Conservation (phyloP, 1,140 invertebrate species). For the Hydropsyche tenuis region DNA sequence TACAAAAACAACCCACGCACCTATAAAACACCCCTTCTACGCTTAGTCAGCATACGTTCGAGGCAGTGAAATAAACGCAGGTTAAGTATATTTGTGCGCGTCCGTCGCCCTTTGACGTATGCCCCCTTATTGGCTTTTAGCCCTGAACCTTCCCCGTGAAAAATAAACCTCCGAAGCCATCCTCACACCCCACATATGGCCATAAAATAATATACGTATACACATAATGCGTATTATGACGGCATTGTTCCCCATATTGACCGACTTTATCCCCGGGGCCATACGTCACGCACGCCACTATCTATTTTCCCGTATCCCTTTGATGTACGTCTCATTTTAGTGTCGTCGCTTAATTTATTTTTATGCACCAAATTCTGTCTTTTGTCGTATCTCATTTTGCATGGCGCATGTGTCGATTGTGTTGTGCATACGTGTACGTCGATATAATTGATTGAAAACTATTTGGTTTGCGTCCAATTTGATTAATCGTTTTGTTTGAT, state of each 20-base stretch:
- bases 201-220: too few relatives aligned
- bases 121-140: neutral
- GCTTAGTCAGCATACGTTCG: too few relatives aligned
- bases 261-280: neutral
- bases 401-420: too few relatives aligned
- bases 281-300: neutral
- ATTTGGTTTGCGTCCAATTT: too few relatives aligned
- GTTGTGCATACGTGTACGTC: too few relatives aligned
- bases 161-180: constrained; percentile 1
- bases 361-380: neutral
- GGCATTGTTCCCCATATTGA: constrained; percentile 20
- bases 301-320: neutral
- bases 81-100: constrained; percentile 3
- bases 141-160: neutral
- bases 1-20: neutral
- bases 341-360: neutral
- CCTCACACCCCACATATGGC: too few relatives aligned
- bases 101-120: constrained; percentile 3
- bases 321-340: constrained; percentile 7
- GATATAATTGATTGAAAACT: too few relatives aligned
- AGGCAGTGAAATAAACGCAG: neutral
- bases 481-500: too few relatives aligned
- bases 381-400: too few relatives aligned
- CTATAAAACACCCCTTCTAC: neutral
- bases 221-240: neutral